Base-by-base conservation (phyloP, 2,888 invertebrate species). In the Chymomyza caudatula region DNA sequence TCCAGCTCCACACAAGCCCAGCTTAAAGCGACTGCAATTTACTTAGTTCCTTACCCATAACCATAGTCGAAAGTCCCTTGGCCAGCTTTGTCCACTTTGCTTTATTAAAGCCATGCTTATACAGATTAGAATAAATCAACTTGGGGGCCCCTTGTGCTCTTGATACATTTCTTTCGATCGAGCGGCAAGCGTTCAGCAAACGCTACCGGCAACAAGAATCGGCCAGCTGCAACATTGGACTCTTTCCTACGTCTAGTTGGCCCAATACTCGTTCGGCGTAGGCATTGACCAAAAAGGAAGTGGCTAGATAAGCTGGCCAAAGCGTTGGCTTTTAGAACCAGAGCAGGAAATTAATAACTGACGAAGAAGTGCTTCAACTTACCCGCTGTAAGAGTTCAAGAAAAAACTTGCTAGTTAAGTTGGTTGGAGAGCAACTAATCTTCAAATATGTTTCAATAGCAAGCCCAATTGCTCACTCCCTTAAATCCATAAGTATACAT, bases 41-140 rank as follows among this genome's bases (percentile, higher is more conserved):
- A 47, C 15, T 47, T 85, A 73, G 73, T 37, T 37, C 11, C 52
- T 44, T 20, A 60, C 42, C 57, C 55, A 49, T 59, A 59, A 63
- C 66, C 73, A 67, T 61, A 81, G 69, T 60, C 69, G 69, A 85
- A 65, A 74, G 85, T 8, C 82, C 77, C 60, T 66, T 67, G 77
- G 78, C 77, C 51, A 62, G 71, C 79, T 74, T 82, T 80, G 79
- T 86, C 81, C 85, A 84, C 75, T 82, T 86, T 82, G 86, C 86
- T 82, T 82, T 82, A 82, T 82, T 86, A 86, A 81, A 74, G 82
- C 85, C 77, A 73, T 73, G 82, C 86, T 82, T 86, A 84, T 86
- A 84, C 86, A 82, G 82, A 82, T 82, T 82, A 82, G 82, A 82
- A 82, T 82, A 82, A 82, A 82, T 82, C 82, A 82, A 86, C 76